phyloP scores from a whole-genome alignment of 2,888 invertebrate species.

The Diadegma fenestrale region DNA sequence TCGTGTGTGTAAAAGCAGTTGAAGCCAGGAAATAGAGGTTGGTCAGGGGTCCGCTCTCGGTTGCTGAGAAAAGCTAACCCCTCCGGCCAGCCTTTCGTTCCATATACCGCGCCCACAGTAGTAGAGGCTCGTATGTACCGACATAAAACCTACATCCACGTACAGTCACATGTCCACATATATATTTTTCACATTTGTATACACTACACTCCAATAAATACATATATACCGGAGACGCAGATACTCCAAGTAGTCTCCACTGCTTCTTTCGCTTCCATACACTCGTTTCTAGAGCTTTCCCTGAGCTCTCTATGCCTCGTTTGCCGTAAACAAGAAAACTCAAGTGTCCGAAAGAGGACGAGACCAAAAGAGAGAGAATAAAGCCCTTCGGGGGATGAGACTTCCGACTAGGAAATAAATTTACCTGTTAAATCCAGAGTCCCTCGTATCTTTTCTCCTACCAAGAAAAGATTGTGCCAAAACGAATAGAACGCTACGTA shows the following conservation, averaged over 20 bases:
- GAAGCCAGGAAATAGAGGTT: slow-evolving; percentile 63
- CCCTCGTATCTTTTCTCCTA: slow-evolving; percentile 43
- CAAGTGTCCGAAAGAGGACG: slow-evolving; percentile 54
- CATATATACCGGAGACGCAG: slow-evolving; percentile 2
- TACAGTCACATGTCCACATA: neutral
- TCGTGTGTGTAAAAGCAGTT: slow-evolving; percentile 43
- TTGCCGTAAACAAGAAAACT: slow-evolving; percentile 70
- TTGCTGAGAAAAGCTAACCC: slow-evolving; percentile 66
- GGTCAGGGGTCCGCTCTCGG: slow-evolving; percentile 59
- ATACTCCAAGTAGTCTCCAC: slow-evolving; percentile 35
- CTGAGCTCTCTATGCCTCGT: slow-evolving; percentile 67
- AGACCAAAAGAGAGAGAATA: slow-evolving; percentile 26
- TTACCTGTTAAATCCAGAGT: slow-evolving; percentile 78
- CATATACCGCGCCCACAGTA: slow-evolving; percentile 24
- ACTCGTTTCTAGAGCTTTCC: slow-evolving; percentile 52
- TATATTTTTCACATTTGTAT: slow-evolving; percentile 11
- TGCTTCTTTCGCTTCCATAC: slow-evolving; percentile 57
- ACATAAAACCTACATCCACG: slow-evolving; percentile 2
- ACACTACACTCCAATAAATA: slow-evolving; percentile 23
- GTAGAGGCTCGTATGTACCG: slow-evolving; percentile 30
- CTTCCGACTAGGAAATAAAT: slow-evolving; percentile 80
- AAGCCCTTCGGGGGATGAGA: slow-evolving; percentile 71
- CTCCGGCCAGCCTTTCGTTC: slow-evolving; percentile 61
- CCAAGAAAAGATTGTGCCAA: slow-evolving; percentile 53
- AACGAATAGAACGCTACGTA: slow-evolving; percentile 21